Evolutionary conservation across 2,113 vertebrate species (phyloP), one percentile per base, ranked within the genome.

Genomic region (Scytalopus superciliaris): DNA sequence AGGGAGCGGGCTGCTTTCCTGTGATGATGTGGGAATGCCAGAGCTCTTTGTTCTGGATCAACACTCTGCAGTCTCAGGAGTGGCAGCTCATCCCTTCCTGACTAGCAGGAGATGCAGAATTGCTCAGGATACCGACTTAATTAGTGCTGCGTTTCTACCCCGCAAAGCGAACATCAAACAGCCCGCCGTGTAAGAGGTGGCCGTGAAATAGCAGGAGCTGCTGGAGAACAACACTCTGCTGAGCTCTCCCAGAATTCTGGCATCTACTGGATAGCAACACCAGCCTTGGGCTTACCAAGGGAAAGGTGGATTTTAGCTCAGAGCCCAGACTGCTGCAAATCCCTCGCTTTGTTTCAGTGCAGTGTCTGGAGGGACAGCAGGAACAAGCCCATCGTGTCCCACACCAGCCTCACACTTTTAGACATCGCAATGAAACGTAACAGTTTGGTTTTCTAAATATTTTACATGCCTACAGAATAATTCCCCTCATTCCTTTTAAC

Each of bases 401-500:
- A 14, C 62, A 60, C 40, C 42, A 60, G 24, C 47, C 18, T 73
- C 45, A 23, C 3, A 4, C n/a, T 53, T 82, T 59, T 9, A 69
- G 40, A 19, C 18, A 7, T 53, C 4, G 39, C 1, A 1, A 4
- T 40, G 19, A 59, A 17, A 19, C 5, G 39, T 1, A 12, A 57
- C 6, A 10, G 33, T 68, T 84, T 16, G 19, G 0, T 52, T 50
- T 92, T 42, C 67, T 53, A 83, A 33, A 53, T n/a, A 13, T 53
- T 64, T 45, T 27, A 31, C 28, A 23, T 27, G 14, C 27, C 40
- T 42, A 23, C 12, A 49, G 75, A 77, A 10, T 35, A 76, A 72
- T 52, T 37, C 15, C n/a, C 22, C 27, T 4, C 3, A 6, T n/a
- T 72, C 49, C 55, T 68, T 56, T 4, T 3, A 63, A 45, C 18